Evolutionary conservation across 2,888 invertebrate species (phyloP), one percentile per base, ranked within the genome.

Genomic region (Chaitophorus viminalis): DNA sequence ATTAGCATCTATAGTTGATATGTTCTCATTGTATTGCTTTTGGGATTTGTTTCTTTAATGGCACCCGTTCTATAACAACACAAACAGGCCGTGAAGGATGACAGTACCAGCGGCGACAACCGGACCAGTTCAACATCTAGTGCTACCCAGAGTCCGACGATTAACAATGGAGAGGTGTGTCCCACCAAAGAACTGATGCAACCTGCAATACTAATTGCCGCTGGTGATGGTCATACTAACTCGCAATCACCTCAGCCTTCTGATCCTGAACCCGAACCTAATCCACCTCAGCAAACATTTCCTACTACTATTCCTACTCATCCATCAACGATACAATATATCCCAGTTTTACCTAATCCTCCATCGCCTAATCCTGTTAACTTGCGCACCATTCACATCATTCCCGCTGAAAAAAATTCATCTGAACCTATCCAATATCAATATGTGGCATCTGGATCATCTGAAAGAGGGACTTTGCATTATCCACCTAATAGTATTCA

Each of bases 321-420:
- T 90, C 91, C 91, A 84, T 91, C 91, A n/a, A 90, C 90, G 17
- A 90, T 90, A 82, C 90, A 90, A 87, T 90, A 90, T 85, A 90
- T 90, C 65, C 90, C 90, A 33, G 89, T 89, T 68, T 77, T 89
- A 70, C 89, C 89, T 21, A 88, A 88, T n/a, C 87, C 89, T 54
- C 88, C 89, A 52, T 83, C 89, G n/a, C 87, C 87, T 31, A 86
- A 88, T 78, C 86, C 89, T 72, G 74, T 89, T 70, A 89, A 89
- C 52, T 85, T 89, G 14, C 82, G 89, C 17, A 89, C 89, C 18
- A 89, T 89, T 78, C 89, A 89, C 39, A 82, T 89, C 4, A 89
- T 89, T 76, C 89, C 89, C 33, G 85, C 89, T 5, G 86, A 89
- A 25, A 84, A 88, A 39, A 88, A 84, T 85, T 76, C 88, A 17